Evolutionary conservation across 2,113 vertebrate genomes (phyloP).

Genomic region (Rhombomys opimus): DNA sequence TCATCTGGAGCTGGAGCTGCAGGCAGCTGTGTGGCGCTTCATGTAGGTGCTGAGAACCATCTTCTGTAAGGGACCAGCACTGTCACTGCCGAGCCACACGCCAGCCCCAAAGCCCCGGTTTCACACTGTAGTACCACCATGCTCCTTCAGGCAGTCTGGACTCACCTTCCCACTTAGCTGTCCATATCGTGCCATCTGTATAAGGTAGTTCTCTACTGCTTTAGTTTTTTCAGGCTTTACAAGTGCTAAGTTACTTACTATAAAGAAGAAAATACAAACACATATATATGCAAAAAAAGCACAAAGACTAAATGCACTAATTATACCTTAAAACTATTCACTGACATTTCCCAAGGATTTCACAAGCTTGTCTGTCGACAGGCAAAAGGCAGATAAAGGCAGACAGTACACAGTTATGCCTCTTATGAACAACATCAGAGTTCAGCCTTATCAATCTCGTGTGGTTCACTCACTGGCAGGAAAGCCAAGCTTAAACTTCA

Average conservation of each 20-base stretch:
- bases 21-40: background rate
- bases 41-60: no score
- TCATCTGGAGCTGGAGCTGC: background rate
- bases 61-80: background rate
- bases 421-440: constrained; percentile 6
- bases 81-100: no score
- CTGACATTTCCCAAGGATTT: constrained; percentile 18
- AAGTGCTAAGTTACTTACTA: constrained; percentile 98
- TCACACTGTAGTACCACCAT: background rate
- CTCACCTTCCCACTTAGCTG: constrained; percentile 96
- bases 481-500: background rate
- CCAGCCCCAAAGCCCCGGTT: background rate
- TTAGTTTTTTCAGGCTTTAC: constrained; percentile 99
- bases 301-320: constrained; percentile 18
- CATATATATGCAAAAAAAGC: background rate
- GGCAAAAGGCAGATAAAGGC: background rate
- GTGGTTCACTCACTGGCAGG: background rate
- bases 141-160: background rate
- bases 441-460: background rate
- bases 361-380: background rate
- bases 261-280: constrained; percentile 79
- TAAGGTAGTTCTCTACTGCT: constrained; percentile 98
- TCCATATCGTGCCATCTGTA: constrained; percentile 97
- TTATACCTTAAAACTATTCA: background rate
- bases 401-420: background rate